Evolutionary conservation across 1,140 invertebrate genomes (phyloP), one percentile per base, ranked within the genome.

Genomic region (Drosophila athabasca): DNA sequence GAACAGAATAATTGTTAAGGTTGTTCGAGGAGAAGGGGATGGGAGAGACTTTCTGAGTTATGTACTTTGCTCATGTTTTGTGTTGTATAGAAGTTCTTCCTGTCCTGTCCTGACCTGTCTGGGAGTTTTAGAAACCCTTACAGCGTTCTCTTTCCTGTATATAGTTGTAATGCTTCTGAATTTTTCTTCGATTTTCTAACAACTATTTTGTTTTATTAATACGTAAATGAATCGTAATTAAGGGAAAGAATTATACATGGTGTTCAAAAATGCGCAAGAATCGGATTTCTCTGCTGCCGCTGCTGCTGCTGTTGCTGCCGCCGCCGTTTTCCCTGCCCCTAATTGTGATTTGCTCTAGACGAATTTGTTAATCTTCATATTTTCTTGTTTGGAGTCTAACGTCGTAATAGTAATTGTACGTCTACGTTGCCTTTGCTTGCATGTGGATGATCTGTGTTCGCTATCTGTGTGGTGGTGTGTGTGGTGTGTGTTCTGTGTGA

Each of bases 171-270:
- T 50, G 53, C 64, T 26, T 62, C 65, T 76, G 52, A 65, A 55
- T 62, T 76, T 73, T 65, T 84, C 46, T 66, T 71, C 72, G 50
- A 68, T 53, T 66, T 76, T 77, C 69, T 84, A 85, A 67, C 62
- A 74, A 70, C 79, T 82, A 82, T 80, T 74, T 79, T 83, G 68
- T 74, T 60, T 70, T 88, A 87, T 82, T 82, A 74, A 77, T 84
- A 82, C 69, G 68, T 84, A 85, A 81, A 77, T 85, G 80, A 84
- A 85, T 79, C 73, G 85, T 77, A 77, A 69, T 79, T 65, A 79
- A 59, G 75, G 79, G 75, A 66, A 85, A 80, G 74, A 76, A 77
- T 69, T 85, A 52, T 75, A 65, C 77, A 76, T 69, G 69, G 64
- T 85, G 53, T 81, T 81, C 51, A 82, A 80, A 77, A 80, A 79